Conservation (phyloP, 2,113 vertebrate genomes). For the Bubo blakistoni region DNA sequence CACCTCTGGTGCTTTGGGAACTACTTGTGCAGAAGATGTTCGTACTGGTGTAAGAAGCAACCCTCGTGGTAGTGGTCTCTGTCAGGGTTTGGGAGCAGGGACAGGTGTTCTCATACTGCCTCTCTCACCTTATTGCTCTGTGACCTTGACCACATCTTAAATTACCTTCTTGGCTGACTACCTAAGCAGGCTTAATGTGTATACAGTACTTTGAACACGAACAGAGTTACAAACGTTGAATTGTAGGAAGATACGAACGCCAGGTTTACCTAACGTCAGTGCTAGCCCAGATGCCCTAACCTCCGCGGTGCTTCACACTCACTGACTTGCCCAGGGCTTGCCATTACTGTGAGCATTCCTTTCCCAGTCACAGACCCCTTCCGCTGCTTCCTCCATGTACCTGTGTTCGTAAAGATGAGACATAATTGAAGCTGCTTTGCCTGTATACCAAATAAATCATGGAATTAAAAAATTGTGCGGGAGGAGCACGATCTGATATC, state of each 20-base stretch:
- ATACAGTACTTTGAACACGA: neutral
- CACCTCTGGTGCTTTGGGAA: neutral
- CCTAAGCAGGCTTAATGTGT: neutral
- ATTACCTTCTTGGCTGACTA: neutral
- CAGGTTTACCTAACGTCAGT: neutral
- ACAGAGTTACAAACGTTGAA: neutral
- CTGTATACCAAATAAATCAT: neutral
- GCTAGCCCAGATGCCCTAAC: neutral
- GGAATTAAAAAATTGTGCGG: neutral
- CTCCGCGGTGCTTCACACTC: neutral
- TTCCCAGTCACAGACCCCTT: neutral
- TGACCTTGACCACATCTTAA: neutral
- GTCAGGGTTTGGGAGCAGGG: neutral
- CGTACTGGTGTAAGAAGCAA: neutral
- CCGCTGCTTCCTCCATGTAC: neutral
- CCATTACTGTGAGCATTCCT: neutral
- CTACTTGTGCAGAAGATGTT: rapidly evolving
- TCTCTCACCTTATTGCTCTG: neutral
- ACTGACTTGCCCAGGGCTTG: neutral
- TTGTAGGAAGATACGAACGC: neutral
- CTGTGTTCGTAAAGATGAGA: neutral
- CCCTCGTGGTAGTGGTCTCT: neutral
- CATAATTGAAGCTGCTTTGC: neutral
- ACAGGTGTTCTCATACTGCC: neutral
- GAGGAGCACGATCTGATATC: neutral